Percentiles rank a stretch among this genome's conserved stretches.
phyloP scores from a whole-genome alignment of 2,888 invertebrate species.

The Glyphotaelius pellucidus region DNA sequence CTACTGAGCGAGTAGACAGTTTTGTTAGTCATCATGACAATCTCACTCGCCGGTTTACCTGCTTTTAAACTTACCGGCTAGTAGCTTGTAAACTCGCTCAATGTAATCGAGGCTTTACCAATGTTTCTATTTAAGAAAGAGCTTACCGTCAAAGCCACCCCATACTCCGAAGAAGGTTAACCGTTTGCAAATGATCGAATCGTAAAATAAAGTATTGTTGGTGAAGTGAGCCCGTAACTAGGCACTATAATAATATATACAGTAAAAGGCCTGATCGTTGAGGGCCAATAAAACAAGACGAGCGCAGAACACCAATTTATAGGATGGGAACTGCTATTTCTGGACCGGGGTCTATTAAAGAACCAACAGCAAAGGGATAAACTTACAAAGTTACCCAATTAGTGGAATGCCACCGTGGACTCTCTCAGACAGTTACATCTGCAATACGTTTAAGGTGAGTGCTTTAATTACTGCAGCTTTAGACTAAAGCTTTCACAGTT shows the following conservation, averaged over 20 bases:
- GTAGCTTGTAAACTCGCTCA: too few species aligned
- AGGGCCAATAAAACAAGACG: conserved; percentile 33
- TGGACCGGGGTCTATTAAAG: conserved; percentile 29
- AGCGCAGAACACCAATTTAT: conserved; percentile 47
- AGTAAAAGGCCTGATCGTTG: not conserved
- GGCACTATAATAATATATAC: conserved; percentile 8
- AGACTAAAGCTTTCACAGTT: not conserved
- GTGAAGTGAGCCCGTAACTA: not conserved
- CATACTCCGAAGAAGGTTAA: not conserved
- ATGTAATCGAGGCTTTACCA: too few species aligned
- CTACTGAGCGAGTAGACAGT: too few species aligned
- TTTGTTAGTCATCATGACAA: too few species aligned
- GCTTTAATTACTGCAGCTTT: not conserved
- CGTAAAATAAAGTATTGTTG: not conserved
- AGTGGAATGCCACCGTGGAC: conserved; percentile 45
- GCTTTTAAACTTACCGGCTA: too few species aligned
- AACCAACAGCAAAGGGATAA: conserved; percentile 46
- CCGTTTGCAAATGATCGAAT: conserved; percentile 16
- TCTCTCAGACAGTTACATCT: conserved; percentile 41
- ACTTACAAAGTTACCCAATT: conserved; percentile 56
- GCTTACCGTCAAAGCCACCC: not conserved
- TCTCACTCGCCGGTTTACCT: too few species aligned
- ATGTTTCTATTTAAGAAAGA: not conserved
- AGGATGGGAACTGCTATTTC: conserved; percentile 29
- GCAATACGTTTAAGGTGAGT: conserved; percentile 32